phyloP scores from a whole-genome alignment of 1,140 invertebrate species.

The Rhopalosiphum padi region DNA sequence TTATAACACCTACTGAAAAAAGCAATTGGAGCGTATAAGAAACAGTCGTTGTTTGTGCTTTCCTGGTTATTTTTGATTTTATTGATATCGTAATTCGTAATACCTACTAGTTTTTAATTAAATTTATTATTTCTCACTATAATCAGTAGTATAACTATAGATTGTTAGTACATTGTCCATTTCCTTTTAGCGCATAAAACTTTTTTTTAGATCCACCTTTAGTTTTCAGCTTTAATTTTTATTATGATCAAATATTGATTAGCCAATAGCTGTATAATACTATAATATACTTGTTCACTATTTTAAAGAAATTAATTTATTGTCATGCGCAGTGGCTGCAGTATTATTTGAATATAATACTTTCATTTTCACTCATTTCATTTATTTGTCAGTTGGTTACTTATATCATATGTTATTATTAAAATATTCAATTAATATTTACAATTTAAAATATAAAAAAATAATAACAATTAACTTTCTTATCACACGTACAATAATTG shows the following conservation, averaged over 20 bases:
- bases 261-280: background rate
- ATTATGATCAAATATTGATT: background rate
- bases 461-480: background rate
- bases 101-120: background rate
- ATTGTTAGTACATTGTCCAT: background rate
- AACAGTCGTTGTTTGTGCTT: background rate
- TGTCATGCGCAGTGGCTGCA: background rate
- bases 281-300: too few species aligned
- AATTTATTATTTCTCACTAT: background rate
- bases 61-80: background rate
- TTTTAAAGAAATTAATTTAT: background rate
- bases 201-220: background rate
- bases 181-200: background rate
- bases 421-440: conserved; percentile 9
- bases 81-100: background rate
- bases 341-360: background rate
- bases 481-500: background rate
- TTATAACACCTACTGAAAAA: too few species aligned
- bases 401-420: background rate
- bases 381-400: background rate
- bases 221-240: background rate
- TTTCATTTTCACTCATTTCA: background rate
- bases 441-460: background rate
- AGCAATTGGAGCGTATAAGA: too few species aligned
- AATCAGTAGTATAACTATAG: background rate